Evolutionary conservation across 30 jellyfish, hydroid and myxozoan genomes (phyloP).

Genomic region (Cassiopea andromeda): DNA sequence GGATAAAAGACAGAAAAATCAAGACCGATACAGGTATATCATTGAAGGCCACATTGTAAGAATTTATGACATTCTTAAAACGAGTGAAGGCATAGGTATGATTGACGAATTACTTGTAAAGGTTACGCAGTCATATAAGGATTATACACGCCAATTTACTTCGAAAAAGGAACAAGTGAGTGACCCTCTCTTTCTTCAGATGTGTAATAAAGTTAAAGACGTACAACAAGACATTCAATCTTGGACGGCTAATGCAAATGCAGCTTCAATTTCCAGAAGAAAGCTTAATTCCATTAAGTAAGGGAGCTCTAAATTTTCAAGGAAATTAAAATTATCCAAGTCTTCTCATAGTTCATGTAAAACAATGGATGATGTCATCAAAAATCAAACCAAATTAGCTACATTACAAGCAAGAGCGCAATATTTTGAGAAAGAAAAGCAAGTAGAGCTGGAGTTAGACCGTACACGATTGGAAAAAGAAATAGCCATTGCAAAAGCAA

Average conservation of each 20-base stretch:
- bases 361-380: constrained; percentile 42
- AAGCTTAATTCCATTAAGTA: constrained; percentile 15
- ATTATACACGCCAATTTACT: constrained; percentile 14
- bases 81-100: background rate
- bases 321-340: background rate
- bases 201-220: constrained; percentile 28
- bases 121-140: background rate
- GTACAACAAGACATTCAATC: constrained; percentile 43
- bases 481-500: constrained; percentile 47
- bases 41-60: constrained; percentile 30
- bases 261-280: constrained; percentile 17
- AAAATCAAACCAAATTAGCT: constrained; percentile 37
- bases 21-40: constrained; percentile 37
- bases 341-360: constrained; percentile 31
- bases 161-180: constrained; percentile 42
- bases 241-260: constrained; percentile 40
- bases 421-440: background rate
- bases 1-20: constrained; percentile 25
- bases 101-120: constrained; percentile 28
- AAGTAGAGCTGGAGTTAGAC: constrained; percentile 30
- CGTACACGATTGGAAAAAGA: constrained; percentile 50
- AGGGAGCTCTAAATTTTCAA: constrained; percentile 35
- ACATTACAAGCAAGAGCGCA: constrained; percentile 26
- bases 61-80: constrained; percentile 7
- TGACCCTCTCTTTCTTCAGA: constrained; percentile 57